Base-by-base conservation (phyloP, 1,140 invertebrate species). In the Maconellicoccus hirsutus region DNA sequence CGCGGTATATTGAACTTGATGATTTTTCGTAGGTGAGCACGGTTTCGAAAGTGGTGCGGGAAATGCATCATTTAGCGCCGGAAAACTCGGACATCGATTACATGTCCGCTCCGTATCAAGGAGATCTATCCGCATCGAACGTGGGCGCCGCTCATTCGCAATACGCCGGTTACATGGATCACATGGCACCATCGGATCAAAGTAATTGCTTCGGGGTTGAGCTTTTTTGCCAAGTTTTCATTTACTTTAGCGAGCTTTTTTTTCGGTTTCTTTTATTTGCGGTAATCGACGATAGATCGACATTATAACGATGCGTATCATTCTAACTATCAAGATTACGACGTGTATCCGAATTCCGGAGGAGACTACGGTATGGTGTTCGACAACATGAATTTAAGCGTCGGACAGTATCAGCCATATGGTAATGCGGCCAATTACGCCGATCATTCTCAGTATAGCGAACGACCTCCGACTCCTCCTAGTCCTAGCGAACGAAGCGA, bases 41-140 rank as follows among this genome's bases (percentile, higher is more conserved):
- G 23, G 84, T 86, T 33, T 85, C 85, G 52, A 86, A 87, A 79
- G 83, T 86, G n/a, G 82, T 86, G 19, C 80, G 85, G 71, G 85
- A 87, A 77, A 82, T 87, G 23, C 84, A 85, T 71, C 85, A 87
- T 78, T 26, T 66, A 14, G 61, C 61, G 61, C 61, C 61, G 61
- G 61, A 66, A 25, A 66, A 66, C 25, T 66, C 61, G 22, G 61
- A 26, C 10, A 66, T 66, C 22, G 61, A 66, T 16, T 66, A 66
- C 61, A 22, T 66, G 25, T 66, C 61, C 2, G 61, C 22, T 66
- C 61, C 61, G 3, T 66, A 66, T 26, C 22, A 66, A 26, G 10
- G 10, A 2, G 61, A 66, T 19, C 10, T 66, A 26, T 22, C 61
- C 22, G 22, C 3, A 26, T 66, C 61, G 22, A 66, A 25, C 8